Evolutionary conservation across 2,797 vertebrate species (phyloP).

Genomic region (Lepus oiostolus): DNA sequence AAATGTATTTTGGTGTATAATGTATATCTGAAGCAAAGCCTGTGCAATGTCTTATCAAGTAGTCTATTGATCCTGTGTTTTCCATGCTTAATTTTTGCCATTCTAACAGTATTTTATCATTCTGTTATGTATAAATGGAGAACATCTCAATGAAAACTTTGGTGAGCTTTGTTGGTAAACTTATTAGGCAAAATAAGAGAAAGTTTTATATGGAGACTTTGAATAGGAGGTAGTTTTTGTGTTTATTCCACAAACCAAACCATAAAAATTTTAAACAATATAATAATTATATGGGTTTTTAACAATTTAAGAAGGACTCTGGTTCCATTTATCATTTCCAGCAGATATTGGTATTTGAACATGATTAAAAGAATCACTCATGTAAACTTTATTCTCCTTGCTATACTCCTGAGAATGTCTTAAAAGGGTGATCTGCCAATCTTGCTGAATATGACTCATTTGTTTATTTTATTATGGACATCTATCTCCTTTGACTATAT

Average conservation of each 20-base stretch:
- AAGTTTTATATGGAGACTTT: accelerated
- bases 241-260: neutral
- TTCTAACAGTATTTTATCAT: neutral
- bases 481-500: neutral
- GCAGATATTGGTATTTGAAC: neutral
- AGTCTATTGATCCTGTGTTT: neutral
- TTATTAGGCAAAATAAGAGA: neutral
- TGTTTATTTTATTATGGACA: slow-evolving; percentile 55
- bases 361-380: neutral
- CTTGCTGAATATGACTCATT: neutral
- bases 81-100: neutral
- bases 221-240: neutral
- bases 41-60: neutral
- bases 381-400: neutral
- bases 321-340: slow-evolving; percentile 3
- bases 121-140: neutral
- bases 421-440: neutral
- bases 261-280: neutral
- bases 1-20: neutral
- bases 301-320: neutral
- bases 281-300: neutral
- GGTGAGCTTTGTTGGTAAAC: neutral
- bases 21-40: neutral
- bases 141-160: neutral
- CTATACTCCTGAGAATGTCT: neutral